Percentiles rank a stretch among this genome's conserved stretches.
phyloP scores from a whole-genome alignment of 2,797 vertebrate species.

The Clarias platycephalus region DNA sequence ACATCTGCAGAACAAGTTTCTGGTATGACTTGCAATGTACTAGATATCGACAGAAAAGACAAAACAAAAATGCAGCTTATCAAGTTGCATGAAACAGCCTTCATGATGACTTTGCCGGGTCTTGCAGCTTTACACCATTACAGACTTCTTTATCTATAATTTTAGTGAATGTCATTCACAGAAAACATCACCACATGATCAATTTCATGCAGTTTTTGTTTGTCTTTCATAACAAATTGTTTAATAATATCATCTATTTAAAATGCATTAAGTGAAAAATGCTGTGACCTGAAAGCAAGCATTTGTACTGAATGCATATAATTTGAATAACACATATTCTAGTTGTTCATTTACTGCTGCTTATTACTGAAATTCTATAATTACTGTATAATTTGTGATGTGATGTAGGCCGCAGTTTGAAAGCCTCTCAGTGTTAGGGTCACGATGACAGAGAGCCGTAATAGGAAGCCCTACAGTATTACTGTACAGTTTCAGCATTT shows the following conservation, averaged over 20 bases:
- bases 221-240: not conserved
- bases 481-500: not conserved
- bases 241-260: not conserved
- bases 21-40: not conserved
- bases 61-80: not conserved
- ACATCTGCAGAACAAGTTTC: not conserved
- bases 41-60: not conserved
- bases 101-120: not conserved
- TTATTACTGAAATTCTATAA: conserved; percentile 17
- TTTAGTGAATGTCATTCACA: not conserved
- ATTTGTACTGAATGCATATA: not conserved
- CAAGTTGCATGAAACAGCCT: not conserved
- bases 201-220: not conserved
- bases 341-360: conserved; percentile 25
- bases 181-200: not conserved
- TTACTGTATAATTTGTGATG: not conserved
- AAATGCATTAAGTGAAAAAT: not conserved
- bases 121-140: not conserved
- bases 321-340: not conserved
- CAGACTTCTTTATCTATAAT: not conserved
- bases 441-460: not conserved
- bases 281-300: not conserved
- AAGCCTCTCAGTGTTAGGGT: not conserved
- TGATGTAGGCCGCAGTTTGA: not conserved
- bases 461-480: not conserved